Conservation (phyloP, 1,140 invertebrate genomes). For the Drosophila ercepeae region DNA sequence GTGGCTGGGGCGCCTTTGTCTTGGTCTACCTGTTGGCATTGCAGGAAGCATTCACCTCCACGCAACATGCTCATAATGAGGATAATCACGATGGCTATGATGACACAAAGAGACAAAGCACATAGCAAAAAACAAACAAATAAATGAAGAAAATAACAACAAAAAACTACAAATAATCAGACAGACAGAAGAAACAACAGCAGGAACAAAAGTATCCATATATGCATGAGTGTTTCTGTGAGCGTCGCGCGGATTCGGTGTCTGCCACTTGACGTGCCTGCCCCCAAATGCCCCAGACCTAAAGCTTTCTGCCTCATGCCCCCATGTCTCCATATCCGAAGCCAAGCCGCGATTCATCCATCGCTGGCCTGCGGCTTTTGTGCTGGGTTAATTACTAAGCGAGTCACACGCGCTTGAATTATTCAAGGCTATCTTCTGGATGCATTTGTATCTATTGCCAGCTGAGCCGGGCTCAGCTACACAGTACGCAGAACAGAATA, state of each 20-base stretch:
- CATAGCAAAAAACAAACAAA: slow-evolving; percentile 49
- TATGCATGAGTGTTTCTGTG: slow-evolving; percentile 53
- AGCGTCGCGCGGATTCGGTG: slow-evolving; percentile 59
- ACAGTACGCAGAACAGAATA: slow-evolving; percentile 4
- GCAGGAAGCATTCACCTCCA: slow-evolving; percentile 79
- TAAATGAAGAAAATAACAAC: slow-evolving; percentile 36
- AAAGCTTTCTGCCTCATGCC: not conserved
- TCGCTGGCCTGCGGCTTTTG: slow-evolving; percentile 74
- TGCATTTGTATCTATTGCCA: slow-evolving; percentile 64
- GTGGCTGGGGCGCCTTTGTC: slow-evolving; percentile 29
- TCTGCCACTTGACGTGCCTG: slow-evolving; percentile 72
- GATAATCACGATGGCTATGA: slow-evolving; percentile 70
- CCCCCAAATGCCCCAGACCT: slow-evolving; percentile 6
- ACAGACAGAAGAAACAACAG: slow-evolving; percentile 47
- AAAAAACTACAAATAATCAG: slow-evolving; percentile 1
- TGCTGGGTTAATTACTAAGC: slow-evolving; percentile 80
- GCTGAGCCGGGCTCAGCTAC: slow-evolving; percentile 30
- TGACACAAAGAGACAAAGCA: slow-evolving; percentile 76
- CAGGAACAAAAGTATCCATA: slow-evolving; percentile 70
- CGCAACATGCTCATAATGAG: slow-evolving; percentile 48
- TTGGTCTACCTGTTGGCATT: slow-evolving; percentile 80
- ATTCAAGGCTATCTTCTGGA: slow-evolving; percentile 77
- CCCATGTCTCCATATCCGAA: slow-evolving; percentile 2
- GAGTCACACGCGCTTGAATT: slow-evolving; percentile 80
- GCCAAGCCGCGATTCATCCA: slow-evolving; percentile 62